phyloP scores from a whole-genome alignment of 2,797 vertebrate genomes.

The Anas capensis region DNA sequence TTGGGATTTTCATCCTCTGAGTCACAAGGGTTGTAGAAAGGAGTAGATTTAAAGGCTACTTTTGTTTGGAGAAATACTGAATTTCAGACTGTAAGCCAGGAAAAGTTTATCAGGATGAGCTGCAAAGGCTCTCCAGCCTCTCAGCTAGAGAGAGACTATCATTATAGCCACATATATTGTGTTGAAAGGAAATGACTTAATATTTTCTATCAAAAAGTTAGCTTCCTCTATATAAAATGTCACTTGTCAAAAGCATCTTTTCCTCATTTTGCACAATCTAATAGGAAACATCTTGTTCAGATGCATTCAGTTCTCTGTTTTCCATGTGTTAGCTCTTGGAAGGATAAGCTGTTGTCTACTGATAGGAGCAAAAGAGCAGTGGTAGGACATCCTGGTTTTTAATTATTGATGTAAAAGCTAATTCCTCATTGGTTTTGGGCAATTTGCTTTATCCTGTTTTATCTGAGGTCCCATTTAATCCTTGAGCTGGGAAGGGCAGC shows the following conservation, averaged over 20 bases:
- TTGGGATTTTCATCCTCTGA: slow-evolving; percentile 8
- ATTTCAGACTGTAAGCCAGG: background rate
- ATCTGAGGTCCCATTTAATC: background rate
- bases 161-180: background rate
- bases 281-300: slow-evolving; percentile 50
- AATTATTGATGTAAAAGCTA: background rate
- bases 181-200: slow-evolving; percentile 55
- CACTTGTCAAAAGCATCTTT: slow-evolving; percentile 14
- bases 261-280: slow-evolving; percentile 13
- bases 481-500: background rate
- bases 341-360: background rate
- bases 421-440: background rate
- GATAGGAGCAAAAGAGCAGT: background rate
- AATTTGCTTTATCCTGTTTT: background rate
- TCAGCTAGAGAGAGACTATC: background rate
- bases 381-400: slow-evolving; percentile 1
- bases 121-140: background rate
- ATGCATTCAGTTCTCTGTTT: background rate
- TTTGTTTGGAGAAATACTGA: background rate
- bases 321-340: background rate
- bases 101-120: background rate
- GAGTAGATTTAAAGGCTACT: background rate
- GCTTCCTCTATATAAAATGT: slow-evolving; percentile 27
- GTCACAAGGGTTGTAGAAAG: background rate
- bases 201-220: slow-evolving; percentile 27